These are phyloP conservation scores for Eupeodes corollae DNA, from an alignment of 1,140 invertebrate genomes.

Conservation along the genomic window DNA sequence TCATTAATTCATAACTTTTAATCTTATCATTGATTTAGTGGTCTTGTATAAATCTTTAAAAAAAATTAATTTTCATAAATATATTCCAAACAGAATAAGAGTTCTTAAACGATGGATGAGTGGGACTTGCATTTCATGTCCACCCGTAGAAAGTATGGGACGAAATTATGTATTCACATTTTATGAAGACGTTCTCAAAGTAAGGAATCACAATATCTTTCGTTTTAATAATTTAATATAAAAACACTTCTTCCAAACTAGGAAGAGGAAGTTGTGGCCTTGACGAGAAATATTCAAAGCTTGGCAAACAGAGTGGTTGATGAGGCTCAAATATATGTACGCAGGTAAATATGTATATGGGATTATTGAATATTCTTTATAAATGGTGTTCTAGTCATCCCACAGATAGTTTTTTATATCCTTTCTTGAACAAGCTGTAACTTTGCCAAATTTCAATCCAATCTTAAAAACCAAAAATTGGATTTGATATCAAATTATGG, in stretches of 20 bases:
- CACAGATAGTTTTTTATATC: too few species aligned
- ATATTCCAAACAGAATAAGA: constrained; percentile 46
- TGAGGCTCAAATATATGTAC: constrained; percentile 40
- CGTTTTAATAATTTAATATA: background rate
- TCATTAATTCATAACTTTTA: too few species aligned
- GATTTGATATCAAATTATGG: too few species aligned
- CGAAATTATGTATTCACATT: constrained; percentile 54
- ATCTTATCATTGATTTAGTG: background rate
- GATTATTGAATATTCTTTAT: too few species aligned
- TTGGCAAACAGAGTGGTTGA: constrained; percentile 49
- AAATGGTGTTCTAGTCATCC: too few species aligned
- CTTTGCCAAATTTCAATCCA: too few species aligned
- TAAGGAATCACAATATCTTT: constrained; percentile 25
- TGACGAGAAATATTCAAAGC: constrained; percentile 53
- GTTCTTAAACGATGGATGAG: constrained; percentile 73
- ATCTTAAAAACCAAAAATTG: too few species aligned
- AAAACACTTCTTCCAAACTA: background rate
- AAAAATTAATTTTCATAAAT: background rate
- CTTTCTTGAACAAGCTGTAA: too few species aligned
- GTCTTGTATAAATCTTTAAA: background rate
- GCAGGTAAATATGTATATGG: constrained; percentile 6
- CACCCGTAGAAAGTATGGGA: constrained; percentile 36
- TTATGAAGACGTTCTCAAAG: constrained; percentile 62
- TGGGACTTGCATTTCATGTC: constrained; percentile 62
- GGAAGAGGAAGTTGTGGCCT: constrained; percentile 47